Evolutionary conservation across 64 coral and sea anemone genomes (phyloP).

Genomic region (Catalaphyllia jardinei): DNA sequence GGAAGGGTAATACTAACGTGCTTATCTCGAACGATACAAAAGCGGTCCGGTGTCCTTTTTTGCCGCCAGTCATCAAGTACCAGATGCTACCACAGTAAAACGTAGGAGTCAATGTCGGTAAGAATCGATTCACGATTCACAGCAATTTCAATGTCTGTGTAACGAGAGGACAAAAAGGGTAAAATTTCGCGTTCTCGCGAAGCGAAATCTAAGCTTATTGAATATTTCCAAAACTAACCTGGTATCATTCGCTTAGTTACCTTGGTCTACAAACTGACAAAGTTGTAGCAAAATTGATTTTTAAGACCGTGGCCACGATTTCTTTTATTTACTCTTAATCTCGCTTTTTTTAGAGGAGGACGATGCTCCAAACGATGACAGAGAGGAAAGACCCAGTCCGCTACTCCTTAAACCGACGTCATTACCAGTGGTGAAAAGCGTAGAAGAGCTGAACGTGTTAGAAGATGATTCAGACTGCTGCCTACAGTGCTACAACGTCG

Average conservation of each 20-base stretch:
- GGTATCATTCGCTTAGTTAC: no score
- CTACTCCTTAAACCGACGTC: neutral
- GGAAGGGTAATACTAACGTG: no score
- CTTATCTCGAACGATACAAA: neutral
- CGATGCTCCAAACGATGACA: neutral
- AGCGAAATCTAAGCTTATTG: no score
- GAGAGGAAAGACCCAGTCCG: neutral
- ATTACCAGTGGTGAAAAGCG: slow-evolving; percentile 49
- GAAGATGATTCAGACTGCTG: slow-evolving; percentile 54
- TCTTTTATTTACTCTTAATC: neutral
- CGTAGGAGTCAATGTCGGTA: no score
- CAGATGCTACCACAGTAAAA: no score
- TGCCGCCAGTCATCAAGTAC: no score
- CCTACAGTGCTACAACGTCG: slow-evolving; percentile 77
- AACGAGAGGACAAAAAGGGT: neutral
- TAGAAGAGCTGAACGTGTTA: slow-evolving; percentile 62
- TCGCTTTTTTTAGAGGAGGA: slow-evolving; percentile 8
- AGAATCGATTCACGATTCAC: no score
- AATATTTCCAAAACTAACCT: no score
- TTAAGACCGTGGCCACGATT: neutral
- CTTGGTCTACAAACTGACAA: no score
- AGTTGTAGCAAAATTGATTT: neutral
- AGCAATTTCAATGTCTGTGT: neutral
- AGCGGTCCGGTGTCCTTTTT: no score
- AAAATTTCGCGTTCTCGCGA: no score